These are phyloP conservation scores for Caenorhabditis panamensis DNA, from an alignment of 2,888 invertebrate genomes.

Conservation along the genomic window DNA sequence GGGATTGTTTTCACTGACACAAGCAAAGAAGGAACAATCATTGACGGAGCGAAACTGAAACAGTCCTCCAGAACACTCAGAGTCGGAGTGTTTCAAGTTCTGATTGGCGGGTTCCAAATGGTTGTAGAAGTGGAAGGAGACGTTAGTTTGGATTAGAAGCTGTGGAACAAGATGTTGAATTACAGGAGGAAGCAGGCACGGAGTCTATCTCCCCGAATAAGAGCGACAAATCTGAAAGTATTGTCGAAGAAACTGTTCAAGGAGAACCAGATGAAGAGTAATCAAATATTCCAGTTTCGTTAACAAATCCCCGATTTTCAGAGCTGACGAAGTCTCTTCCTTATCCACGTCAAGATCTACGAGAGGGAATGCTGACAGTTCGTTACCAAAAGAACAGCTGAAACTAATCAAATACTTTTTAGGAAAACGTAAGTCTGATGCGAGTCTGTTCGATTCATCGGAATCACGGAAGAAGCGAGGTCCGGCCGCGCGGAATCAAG, in stretches of 20 bases:
- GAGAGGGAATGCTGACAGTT: background rate
- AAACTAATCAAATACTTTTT: slow-evolving; percentile 9
- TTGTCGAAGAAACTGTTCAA: background rate
- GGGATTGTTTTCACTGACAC: slow-evolving; percentile 32
- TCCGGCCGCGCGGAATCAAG: slow-evolving; percentile 3
- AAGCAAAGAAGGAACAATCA: slow-evolving; percentile 43
- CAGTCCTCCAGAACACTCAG: slow-evolving; percentile 12
- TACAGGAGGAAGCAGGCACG: too few species aligned
- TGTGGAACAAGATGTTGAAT: too few species aligned
- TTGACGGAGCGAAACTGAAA: slow-evolving; percentile 26
- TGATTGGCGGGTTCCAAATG: slow-evolving; percentile 29
- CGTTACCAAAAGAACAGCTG: background rate
- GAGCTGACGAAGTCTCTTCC: slow-evolving; percentile 9
- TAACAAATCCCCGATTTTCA: slow-evolving; percentile 1
- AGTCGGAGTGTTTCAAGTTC: slow-evolving; percentile 13
- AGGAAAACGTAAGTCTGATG: slow-evolving; percentile 38
- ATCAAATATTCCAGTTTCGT: background rate
- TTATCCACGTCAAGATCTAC: slow-evolving; percentile 1
- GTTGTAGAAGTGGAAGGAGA: slow-evolving; percentile 25
- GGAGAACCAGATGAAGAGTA: slow-evolving; percentile 23
- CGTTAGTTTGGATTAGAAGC: slow-evolving; percentile 20
- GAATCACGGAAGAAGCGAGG: slow-evolving; percentile 39
- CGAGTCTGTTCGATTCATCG: slow-evolving; percentile 8
- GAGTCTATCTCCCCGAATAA: too few species aligned
- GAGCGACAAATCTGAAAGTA: background rate